phyloP scores from a whole-genome alignment of 2,888 invertebrate genomes.

The Spialia ferax region DNA sequence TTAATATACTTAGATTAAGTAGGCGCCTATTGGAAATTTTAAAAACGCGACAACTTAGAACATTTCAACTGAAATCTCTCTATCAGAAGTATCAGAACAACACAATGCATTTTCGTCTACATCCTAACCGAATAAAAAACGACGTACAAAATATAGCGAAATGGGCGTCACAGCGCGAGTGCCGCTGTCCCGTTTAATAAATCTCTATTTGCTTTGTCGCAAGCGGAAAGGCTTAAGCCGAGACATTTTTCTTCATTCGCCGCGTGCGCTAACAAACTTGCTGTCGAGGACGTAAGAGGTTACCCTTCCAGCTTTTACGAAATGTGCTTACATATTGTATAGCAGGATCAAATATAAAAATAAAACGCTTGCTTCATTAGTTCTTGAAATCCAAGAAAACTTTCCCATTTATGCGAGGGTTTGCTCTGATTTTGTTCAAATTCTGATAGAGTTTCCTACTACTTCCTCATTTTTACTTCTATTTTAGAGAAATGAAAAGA shows the following conservation, averaged over 20 bases:
- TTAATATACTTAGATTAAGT: too few species aligned
- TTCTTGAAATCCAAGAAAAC: background rate
- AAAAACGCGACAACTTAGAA: too few species aligned
- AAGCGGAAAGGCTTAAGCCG: constrained; percentile 81
- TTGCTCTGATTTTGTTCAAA: background rate
- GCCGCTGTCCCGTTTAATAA: constrained; percentile 81
- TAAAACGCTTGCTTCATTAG: background rate
- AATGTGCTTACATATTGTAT: constrained; percentile 16
- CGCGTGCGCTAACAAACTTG: constrained; percentile 79
- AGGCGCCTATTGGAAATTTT: too few species aligned
- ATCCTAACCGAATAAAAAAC: constrained; percentile 19
- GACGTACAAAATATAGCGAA: constrained; percentile 41
- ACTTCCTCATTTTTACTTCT: too few species aligned
- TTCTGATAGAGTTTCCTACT: too few species aligned
- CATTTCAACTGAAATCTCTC: too few species aligned
- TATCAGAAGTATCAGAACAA: background rate
- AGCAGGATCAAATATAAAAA: background rate
- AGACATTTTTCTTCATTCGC: constrained; percentile 85
- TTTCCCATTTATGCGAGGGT: background rate
- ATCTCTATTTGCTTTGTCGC: constrained; percentile 83
- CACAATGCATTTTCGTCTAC: constrained; percentile 6
- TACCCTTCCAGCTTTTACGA: constrained; percentile 30
- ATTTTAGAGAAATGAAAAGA: too few species aligned
- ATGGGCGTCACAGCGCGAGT: constrained; percentile 70
- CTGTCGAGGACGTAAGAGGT: constrained; percentile 56